phyloP scores from a whole-genome alignment of 2,888 invertebrate genomes.

The Erebia ligea region DNA sequence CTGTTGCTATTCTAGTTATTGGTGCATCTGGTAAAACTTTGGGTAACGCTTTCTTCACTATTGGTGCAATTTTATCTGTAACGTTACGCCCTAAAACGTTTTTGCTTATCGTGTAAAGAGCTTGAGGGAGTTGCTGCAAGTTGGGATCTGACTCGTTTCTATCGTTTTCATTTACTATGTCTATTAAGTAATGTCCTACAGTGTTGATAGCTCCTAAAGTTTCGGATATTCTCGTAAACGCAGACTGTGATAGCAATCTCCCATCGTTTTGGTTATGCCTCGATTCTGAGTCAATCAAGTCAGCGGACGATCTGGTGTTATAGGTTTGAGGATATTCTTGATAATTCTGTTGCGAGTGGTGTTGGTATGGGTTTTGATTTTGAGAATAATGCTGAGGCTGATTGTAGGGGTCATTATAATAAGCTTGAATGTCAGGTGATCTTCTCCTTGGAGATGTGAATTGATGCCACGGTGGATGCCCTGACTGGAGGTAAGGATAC shows the following conservation, averaged over 20 bases:
- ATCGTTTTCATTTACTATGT: constrained; percentile 85
- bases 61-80: constrained; percentile 90
- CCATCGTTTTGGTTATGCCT: constrained; percentile 66
- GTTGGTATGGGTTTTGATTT: constrained; percentile 50
- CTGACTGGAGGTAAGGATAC: constrained; percentile 57
- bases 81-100: constrained; percentile 89
- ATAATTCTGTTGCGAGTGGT: constrained; percentile 39
- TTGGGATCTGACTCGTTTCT: constrained; percentile 72
- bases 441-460: constrained; percentile 72
- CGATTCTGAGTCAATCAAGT: constrained; percentile 55
- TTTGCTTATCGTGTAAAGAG: constrained; percentile 91
- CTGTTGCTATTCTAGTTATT: constrained; percentile 71
- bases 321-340: constrained; percentile 52
- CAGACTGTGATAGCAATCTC: constrained; percentile 83
- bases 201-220: constrained; percentile 92
- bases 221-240: constrained; percentile 85
- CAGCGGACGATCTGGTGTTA: constrained; percentile 56
- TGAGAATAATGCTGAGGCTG: constrained; percentile 45
- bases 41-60: constrained; percentile 80
- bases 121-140: constrained; percentile 84
- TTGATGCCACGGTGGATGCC: constrained; percentile 71
- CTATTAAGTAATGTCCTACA: constrained; percentile 92
- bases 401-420: constrained; percentile 45
- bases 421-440: constrained; percentile 58
- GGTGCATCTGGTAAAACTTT: constrained; percentile 73